Base-by-base conservation (phyloP, 2,888 invertebrate species). In the Seira musarum region DNA sequence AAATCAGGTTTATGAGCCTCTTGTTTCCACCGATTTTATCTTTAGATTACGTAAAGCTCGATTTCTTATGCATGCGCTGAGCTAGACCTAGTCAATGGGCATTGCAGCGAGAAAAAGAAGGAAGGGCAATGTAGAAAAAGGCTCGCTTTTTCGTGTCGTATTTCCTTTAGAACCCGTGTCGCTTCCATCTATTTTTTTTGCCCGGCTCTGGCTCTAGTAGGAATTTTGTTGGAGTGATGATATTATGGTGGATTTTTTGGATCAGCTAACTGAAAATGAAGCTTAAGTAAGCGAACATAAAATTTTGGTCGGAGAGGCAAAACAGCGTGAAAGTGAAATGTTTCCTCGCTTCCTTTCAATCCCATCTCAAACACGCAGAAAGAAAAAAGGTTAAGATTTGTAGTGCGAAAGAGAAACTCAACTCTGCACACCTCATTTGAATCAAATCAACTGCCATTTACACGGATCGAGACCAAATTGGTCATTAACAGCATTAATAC, bases 181-280 rank as follows among this genome's bases (percentile, higher is more conserved):
- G 2, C 17, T 8, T 49, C 15, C 17, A 2, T 49, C 49, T 15
- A n/a, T 49, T n/a, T 15, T 49, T 49, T 49, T 49, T n/a, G n/a
- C n/a, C 49, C 49, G 49, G 2, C 8, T 30, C 2, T 8, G 8
- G 80, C 65, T 68, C 49, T 67, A 24, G 65, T 60, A 60, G 64
- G 71, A 66, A 30, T 24, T 21, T 46, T 49, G 19, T 22, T 53
- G 35, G 17, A 57, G 25, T 68, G 66, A 67, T 69, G 79, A 35
- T 80, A 65, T 61, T 71, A 61, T 90, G 89, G 90, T 90, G 90
- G 91, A 91, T 91, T 91, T 91, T 90, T 91, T 91, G 91, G 91
- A 90, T 91, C 91, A 91, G 91, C 91, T 90, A 91, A 91, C 91
- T 91, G 91, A 91, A 91, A 91, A 91, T 84, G 81, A 90, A 90